Evolutionary conservation across 1,140 invertebrate species (phyloP), one percentile per base, ranked within the genome.

Genomic region (Meloidogyne chitwoodi): DNA sequence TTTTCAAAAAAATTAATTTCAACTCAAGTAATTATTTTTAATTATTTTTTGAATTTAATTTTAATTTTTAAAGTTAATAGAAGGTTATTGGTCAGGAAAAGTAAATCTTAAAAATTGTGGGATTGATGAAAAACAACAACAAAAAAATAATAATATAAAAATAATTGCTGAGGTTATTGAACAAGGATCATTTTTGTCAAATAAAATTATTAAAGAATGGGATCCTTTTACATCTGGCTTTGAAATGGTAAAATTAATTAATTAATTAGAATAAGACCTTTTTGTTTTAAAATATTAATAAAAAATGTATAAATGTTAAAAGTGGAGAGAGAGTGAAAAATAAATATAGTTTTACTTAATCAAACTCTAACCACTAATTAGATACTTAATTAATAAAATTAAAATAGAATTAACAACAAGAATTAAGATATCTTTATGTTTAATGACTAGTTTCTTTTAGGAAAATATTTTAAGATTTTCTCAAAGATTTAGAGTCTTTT

Each of bases 171-270:
- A 63, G 10, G 71, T 73, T 8, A 22, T 64, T 38, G 71, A 73
- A 64, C 11, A 26, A 24, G 71, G 71, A 14, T 63, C 71, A 19
- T 61, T 73, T 24, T 64, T 63, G 10, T 65, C 71, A 24, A 29
- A 24, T 24, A 73, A 29, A 24, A 34, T 34, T 11, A 16, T 56
- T 16, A 27, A 64, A 24, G 71, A 73, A 61, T 73, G 34, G 27
- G 71, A 73, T 38, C 56, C 56, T 10, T 73, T 73, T 27, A 38
- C 22, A 14, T 1, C 71, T 11, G 71, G 22, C 2, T 73, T 73
- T 64, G 71, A 73, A 73, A 22, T 73, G 71, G 71, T 73, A 22
- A 64, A 29, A 10, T 38, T 64, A 4, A 22, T 62, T 14, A 71
- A 56, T 62, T 72, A 56, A 11, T 24, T 72, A 64, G 8, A 24